phyloP scores from a whole-genome alignment of 2,797 vertebrate species.

The Limnodromus scolopaceus region DNA sequence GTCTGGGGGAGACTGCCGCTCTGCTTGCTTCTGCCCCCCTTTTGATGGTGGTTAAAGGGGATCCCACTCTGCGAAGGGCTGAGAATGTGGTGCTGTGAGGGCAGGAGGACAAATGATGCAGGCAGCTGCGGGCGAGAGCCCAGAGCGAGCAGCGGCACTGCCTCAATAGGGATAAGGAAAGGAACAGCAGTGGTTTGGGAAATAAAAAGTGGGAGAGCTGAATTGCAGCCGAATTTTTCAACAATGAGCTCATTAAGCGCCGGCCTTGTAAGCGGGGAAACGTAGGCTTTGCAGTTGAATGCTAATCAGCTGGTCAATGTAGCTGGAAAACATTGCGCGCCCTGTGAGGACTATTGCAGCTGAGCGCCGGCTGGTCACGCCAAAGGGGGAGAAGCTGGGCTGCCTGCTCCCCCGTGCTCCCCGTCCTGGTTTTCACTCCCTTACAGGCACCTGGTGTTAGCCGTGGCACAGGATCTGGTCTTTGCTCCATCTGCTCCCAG shows the following conservation, averaged over 20 bases:
- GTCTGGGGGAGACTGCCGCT: not conserved
- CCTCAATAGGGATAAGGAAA: not conserved
- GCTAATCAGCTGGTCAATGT: slow-evolving; percentile 42
- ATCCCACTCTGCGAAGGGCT: not conserved
- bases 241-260: slow-evolving; percentile 50
- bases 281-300: slow-evolving; percentile 50
- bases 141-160: accelerated
- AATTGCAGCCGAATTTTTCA: slow-evolving; percentile 37
- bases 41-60: not conserved
- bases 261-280: not conserved
- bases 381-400: not conserved
- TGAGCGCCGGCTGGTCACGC: accelerated
- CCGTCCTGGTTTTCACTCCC: not conserved
- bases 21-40: accelerated
- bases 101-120: not conserved
- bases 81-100: not conserved
- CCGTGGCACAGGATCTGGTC: not conserved
- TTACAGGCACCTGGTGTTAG: not conserved
- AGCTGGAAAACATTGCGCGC: not conserved
- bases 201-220: slow-evolving; percentile 27
- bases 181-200: not conserved
- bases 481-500: slow-evolving; percentile 18
- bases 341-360: not conserved
- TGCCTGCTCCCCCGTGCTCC: not conserved
- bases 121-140: not conserved